phyloP scores from a whole-genome alignment of 2,797 vertebrate species.

The Chelon labrosus region DNA sequence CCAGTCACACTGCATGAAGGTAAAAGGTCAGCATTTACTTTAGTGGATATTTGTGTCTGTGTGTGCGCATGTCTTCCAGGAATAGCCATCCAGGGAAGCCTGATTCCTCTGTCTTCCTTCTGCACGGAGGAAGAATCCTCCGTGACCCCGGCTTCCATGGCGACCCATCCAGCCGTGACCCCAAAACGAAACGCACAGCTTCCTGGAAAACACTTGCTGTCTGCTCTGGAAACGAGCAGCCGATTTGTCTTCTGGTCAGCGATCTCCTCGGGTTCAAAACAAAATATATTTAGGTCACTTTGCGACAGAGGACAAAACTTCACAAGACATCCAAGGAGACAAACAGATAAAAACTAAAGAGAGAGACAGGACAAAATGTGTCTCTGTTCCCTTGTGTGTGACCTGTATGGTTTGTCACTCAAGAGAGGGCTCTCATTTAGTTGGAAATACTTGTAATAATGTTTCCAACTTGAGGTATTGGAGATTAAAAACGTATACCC shows the following conservation, averaged over 20 bases:
- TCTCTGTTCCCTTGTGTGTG: not conserved
- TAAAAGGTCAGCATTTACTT: constrained; percentile 61
- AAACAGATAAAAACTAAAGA: not conserved
- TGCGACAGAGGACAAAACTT: not conserved
- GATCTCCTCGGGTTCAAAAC: constrained; percentile 18
- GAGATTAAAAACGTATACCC: too few species aligned
- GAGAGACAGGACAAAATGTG: not conserved
- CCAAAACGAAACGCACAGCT: constrained; percentile 36
- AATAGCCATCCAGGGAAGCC: constrained; percentile 66
- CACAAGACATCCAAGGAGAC: constrained; percentile 8
- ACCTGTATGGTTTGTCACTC: not conserved
- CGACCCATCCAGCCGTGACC: constrained; percentile 51
- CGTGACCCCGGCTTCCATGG: constrained; percentile 53
- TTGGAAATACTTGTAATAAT: not conserved
- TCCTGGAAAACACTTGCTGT: constrained; percentile 57
- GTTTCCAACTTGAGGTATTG: too few species aligned
- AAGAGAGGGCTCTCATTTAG: not conserved
- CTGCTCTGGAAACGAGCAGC: constrained; percentile 20
- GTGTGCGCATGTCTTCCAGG: constrained; percentile 47
- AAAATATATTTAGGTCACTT: constrained; percentile 13
- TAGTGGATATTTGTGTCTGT: constrained; percentile 24
- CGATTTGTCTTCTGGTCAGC: constrained; percentile 8
- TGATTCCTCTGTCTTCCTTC: constrained; percentile 62
- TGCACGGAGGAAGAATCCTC: constrained; percentile 59
- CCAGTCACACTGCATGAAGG: constrained; percentile 44